Evolutionary conservation across 2,113 vertebrate genomes (phyloP).

Genomic region (Hemichromis elongatus): DNA sequence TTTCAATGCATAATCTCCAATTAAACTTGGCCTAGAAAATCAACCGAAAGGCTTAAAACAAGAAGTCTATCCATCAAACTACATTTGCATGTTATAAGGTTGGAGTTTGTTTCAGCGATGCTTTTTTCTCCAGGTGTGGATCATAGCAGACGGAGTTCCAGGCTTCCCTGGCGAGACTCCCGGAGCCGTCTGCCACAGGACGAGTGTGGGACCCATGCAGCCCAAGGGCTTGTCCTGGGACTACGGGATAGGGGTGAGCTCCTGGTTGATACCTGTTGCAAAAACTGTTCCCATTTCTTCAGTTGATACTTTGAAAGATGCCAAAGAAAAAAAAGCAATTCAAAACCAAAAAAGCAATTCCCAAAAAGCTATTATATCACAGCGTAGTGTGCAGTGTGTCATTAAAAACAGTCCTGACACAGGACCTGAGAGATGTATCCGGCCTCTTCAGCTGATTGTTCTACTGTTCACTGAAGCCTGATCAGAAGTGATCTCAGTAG

Average conservation of each 20-base stretch:
- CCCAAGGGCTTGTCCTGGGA: constrained; percentile 91
- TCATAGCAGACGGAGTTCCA: constrained; percentile 86
- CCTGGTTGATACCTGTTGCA: background rate
- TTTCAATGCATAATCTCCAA: too few species aligned
- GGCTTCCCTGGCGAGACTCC: constrained; percentile 83
- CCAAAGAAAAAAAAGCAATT: background rate
- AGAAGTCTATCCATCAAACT: background rate
- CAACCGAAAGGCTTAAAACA: background rate
- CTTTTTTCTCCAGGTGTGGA: constrained; percentile 84
- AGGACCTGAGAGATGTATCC: background rate
- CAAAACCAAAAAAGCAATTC: background rate
- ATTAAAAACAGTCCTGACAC: background rate
- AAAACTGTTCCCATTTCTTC: background rate
- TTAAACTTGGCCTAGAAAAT: background rate
- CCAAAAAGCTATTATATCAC: background rate
- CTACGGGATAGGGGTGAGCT: constrained; percentile 91
- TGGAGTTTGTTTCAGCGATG: background rate
- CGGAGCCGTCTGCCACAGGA: constrained; percentile 85
- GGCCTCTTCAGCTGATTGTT: background rate
- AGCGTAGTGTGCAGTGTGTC: background rate
- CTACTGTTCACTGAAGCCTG: background rate
- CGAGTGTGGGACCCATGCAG: constrained; percentile 83
- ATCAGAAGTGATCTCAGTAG: background rate
- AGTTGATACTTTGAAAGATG: background rate
- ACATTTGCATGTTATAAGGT: background rate